Evolutionary conservation across 2,113 vertebrate genomes (phyloP).

Genomic region (Rhea americana): DNA sequence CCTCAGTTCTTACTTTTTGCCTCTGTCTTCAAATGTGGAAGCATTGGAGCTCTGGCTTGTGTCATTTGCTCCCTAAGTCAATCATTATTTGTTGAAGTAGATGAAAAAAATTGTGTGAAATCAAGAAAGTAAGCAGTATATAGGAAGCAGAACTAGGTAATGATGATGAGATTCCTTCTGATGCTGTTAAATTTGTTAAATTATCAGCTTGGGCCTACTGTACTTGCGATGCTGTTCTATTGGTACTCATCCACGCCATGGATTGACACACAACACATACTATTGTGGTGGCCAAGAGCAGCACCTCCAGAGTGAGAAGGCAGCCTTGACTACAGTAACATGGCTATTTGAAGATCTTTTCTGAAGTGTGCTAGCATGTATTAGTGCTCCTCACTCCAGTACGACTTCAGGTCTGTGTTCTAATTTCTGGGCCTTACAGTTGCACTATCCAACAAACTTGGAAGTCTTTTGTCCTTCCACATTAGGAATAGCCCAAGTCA

Average conservation of each 20-base stretch:
- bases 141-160: not conserved
- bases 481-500: not conserved
- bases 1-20: not conserved
- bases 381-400: not conserved
- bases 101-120: not conserved
- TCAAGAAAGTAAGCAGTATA: not conserved
- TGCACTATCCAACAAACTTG: not conserved
- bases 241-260: not conserved
- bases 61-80: not conserved
- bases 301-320: not conserved
- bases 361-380: not conserved
- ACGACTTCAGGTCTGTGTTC: not conserved
- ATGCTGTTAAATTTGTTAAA: not conserved
- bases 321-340: not conserved
- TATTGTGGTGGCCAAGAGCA: not conserved
- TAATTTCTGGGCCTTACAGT: not conserved
- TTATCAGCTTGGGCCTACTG: not conserved
- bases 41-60: not conserved
- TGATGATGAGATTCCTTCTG: not conserved
- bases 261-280: no score
- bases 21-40: not conserved
- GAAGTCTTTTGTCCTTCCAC: not conserved
- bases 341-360: not conserved
- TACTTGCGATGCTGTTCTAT: not conserved
- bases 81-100: not conserved